Percentiles rank a stretch among this genome's conserved stretches.
Evolutionary conservation across 2,113 vertebrate genomes (phyloP).

Genomic region (Macroglossus sobrinus): DNA sequence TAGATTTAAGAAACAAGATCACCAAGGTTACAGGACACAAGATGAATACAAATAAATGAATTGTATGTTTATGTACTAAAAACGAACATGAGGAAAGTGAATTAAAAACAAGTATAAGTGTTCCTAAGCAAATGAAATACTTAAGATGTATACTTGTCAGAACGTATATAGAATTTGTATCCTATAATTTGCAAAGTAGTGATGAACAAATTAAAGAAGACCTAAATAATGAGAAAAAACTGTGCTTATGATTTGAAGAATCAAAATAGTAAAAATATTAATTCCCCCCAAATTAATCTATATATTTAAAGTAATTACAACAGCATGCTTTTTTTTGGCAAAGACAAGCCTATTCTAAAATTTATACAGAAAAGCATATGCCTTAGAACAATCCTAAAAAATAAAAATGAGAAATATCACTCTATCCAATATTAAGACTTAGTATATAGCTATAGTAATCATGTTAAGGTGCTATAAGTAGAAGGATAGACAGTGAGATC

Average conservation of each 20-base stretch:
- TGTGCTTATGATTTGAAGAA: neutral
- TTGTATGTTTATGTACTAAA: neutral
- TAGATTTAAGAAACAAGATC: neutral
- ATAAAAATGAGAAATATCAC: neutral
- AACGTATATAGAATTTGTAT: too few species aligned
- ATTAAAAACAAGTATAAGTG: neutral
- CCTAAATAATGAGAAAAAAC: neutral
- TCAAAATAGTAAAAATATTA: neutral
- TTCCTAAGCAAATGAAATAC: neutral
- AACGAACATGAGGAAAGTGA: neutral
- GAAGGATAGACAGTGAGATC: neutral
- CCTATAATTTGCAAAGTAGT: neutral
- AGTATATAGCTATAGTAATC: neutral
- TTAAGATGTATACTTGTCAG: neutral
- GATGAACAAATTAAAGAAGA: neutral
- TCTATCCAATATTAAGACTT: neutral
- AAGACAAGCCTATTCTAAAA: neutral
- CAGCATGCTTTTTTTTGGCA: neutral
- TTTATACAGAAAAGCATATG: neutral
- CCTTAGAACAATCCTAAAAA: neutral
- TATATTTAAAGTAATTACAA: neutral
- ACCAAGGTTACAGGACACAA: neutral
- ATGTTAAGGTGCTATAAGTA: neutral
- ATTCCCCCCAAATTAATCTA: neutral
- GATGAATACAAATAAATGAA: neutral